These are phyloP conservation scores for Sterna hirundo DNA, from an alignment of 2,113 vertebrate species.

Conservation along the genomic window DNA sequence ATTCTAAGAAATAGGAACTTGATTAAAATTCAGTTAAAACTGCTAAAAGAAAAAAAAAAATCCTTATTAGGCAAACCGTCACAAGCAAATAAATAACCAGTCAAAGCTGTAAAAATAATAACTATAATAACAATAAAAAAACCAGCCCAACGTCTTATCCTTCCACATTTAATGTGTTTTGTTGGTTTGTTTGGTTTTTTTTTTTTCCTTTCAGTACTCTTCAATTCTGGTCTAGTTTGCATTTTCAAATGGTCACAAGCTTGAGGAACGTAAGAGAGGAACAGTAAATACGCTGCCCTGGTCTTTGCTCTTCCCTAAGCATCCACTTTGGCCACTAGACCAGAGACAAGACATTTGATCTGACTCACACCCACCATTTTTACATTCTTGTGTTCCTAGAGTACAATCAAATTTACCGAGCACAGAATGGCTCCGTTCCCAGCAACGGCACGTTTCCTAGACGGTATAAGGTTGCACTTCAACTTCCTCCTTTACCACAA, in stretches of 20 bases:
- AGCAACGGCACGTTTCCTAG: accelerated
- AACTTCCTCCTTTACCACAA: not conserved
- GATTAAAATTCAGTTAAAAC: not conserved
- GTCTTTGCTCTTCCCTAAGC: not conserved
- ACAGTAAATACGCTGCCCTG: not conserved
- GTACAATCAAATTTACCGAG: not conserved
- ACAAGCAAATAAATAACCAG: not conserved
- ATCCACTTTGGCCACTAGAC: not conserved
- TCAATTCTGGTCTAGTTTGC: not conserved
- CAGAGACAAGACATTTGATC: not conserved
- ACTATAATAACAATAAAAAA: not conserved
- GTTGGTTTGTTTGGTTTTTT: not conserved
- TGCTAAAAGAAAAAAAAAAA: not conserved
- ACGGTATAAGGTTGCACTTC: not conserved
- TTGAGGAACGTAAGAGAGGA: not conserved
- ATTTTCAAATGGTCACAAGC: not conserved
- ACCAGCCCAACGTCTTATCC: not conserved
- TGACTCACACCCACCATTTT: not conserved
- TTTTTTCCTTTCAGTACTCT: not conserved
- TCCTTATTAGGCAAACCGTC: not conserved
- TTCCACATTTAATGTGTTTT: not conserved
- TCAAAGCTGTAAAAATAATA: not conserved
- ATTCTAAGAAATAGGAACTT: not conserved
- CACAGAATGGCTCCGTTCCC: not conserved
- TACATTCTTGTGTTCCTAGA: not conserved